Evolutionary conservation across 2,113 vertebrate genomes (phyloP).

Genomic region (Sitta europaea): DNA sequence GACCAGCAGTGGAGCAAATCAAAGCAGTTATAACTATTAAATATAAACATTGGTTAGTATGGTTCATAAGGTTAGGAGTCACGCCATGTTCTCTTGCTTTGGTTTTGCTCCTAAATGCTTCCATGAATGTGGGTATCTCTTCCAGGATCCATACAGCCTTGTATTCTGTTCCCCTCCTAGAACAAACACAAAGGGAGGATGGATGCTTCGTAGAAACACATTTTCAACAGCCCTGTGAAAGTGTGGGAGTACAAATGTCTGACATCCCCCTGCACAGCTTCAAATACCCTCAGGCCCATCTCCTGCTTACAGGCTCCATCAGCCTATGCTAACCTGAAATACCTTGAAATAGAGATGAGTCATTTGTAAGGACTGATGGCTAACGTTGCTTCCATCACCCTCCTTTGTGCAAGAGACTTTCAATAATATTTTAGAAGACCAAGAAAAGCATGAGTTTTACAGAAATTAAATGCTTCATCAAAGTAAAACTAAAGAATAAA

Average conservation of each 20-base stretch:
- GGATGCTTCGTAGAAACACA: not conserved
- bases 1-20: not conserved
- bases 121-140: not conserved
- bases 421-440: not conserved
- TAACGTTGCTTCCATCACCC: not conserved
- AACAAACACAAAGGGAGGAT: not conserved
- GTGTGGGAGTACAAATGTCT: not conserved
- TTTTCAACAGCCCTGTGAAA: not conserved
- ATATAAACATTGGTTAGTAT: not conserved
- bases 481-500: not conserved
- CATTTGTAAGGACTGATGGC: not conserved
- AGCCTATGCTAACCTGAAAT: not conserved
- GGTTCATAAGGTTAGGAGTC: not conserved
- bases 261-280: not conserved
- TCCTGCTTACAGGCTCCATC: not conserved
- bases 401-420: not conserved
- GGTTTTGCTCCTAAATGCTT: not conserved
- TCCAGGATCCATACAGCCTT: not conserved
- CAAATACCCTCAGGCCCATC: not conserved
- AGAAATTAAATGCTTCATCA: not conserved
- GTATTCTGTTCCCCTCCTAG: not conserved
- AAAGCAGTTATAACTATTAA: not conserved
- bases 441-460: not conserved
- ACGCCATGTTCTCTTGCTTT: not conserved
- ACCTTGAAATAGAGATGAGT: not conserved